Evolutionary conservation across 35 echinoderm and acorn worm species (phyloP).

Genomic region (Ophiothrix spiculata): DNA sequence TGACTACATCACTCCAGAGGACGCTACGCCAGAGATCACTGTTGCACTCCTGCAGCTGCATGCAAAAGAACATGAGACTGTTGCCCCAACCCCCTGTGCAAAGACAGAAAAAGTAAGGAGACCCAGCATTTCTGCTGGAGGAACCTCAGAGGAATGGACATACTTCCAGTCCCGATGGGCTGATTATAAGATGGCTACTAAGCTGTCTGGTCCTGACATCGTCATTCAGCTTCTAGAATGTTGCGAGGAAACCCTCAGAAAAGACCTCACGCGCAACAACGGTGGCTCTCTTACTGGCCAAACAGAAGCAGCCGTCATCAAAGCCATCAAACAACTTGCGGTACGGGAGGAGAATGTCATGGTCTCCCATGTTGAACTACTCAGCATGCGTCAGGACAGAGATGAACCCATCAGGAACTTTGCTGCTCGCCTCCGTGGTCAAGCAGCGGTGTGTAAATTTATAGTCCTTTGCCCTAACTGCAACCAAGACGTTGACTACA

Average conservation of each 20-base stretch:
- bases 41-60: slow-evolving; percentile 6
- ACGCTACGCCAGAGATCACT: not conserved
- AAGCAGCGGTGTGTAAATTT: slow-evolving; percentile 4
- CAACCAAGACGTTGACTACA: slow-evolving; percentile 15
- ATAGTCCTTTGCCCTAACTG: slow-evolving; percentile 10
- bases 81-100: too few species aligned
- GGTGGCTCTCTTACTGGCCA: slow-evolving; percentile 16
- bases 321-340: slow-evolving; percentile 31
- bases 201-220: slow-evolving; percentile 41
- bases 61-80: not conserved
- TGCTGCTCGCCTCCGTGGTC: slow-evolving; percentile 30
- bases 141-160: slow-evolving; percentile 47
- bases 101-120: slow-evolving; percentile 55
- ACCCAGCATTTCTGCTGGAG: slow-evolving; percentile 24
- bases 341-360: slow-evolving; percentile 47
- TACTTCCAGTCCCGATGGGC: slow-evolving; percentile 43
- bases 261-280: slow-evolving; percentile 43
- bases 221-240: slow-evolving; percentile 36
- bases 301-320: slow-evolving; percentile 25
- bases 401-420: slow-evolving; percentile 43
- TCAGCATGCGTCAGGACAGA: slow-evolving; percentile 41
- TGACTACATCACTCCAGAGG: not conserved
- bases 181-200: slow-evolving; percentile 52
- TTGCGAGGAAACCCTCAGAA: slow-evolving; percentile 38
- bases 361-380: slow-evolving; percentile 34